Base-by-base conservation (phyloP, 2,888 invertebrate genomes). In the Anoplius nigerrimus region DNA sequence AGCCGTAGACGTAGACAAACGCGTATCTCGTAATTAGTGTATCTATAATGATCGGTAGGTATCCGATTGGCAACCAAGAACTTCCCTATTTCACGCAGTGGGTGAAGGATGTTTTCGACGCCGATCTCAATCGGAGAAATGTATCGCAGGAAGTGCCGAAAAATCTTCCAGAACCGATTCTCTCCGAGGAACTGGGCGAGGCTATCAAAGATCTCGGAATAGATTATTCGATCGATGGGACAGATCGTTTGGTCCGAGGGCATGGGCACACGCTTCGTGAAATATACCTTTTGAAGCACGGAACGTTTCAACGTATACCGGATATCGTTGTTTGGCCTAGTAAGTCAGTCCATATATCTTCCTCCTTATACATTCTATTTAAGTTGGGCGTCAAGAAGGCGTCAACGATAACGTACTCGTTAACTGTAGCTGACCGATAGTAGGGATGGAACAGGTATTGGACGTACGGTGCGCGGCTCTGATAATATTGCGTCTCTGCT, bases 181-280 rank as follows among this genome's bases (percentile, higher is more conserved):
- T 95, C 11, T 92, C 93, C 61, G 86, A 87, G 45, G 90, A 91
- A 52, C 92, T 95, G 61, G 84, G 93, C 52, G 87, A 91, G 3
- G 92, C 92, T 48, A 82, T 96, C 42, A 85, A 90, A 51, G 82
- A 88, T 20, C 85, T 90, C 1, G 89, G 90, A 2, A 91, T 95
- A 48, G 89, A 91, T 0, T 90, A 91, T 86, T 95, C 96, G 0
- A 89, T 92, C 43, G 93, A 95, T 61, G 95, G 95, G 0, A 91
- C 95, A 80, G 98, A 98, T 86, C 91, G 98, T 51, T 89, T 98
- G 67, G 92, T 97, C 75, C 91, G 98, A 70, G 94, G 97, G 0
- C 98, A 98, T 87, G 98, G 98, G 0, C 98, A 98, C 88, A 97
- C 98, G 0, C 89, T 99, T 57, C 93, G 95, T 78, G 99, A 99